phyloP scores from a whole-genome alignment of 2,113 vertebrate genomes.

The Aix galericulata region DNA sequence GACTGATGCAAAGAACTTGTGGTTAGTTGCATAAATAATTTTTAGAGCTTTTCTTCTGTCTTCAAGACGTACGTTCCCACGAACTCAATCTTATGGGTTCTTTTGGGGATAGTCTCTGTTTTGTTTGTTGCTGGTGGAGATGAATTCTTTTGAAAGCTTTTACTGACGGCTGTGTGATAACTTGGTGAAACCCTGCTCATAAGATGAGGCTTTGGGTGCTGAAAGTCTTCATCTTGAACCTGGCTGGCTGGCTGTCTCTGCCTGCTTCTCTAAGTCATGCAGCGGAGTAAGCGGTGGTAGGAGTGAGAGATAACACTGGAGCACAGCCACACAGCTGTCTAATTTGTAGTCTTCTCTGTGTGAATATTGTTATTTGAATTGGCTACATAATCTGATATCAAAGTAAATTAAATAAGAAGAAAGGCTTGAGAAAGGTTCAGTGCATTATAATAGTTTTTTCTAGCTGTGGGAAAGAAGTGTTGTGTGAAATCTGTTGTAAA shows the following conservation, averaged over 20 bases:
- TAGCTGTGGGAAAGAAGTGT: background rate
- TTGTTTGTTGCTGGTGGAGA: background rate
- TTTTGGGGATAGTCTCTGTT: background rate
- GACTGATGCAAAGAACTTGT: rapidly evolving
- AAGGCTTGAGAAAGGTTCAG: background rate
- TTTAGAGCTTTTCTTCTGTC: background rate
- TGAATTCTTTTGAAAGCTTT: background rate
- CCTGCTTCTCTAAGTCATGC: background rate
- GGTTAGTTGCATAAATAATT: background rate
- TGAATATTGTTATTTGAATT: background rate
- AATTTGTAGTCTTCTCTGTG: background rate
- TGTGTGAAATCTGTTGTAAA: background rate
- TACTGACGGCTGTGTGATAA: background rate
- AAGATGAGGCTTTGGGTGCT: background rate
- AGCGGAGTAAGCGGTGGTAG: background rate
- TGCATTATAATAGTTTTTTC: background rate
- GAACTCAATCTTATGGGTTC: background rate
- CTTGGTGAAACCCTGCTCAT: background rate
- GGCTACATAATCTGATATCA: background rate
- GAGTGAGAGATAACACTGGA: background rate
- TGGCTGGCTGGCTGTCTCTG: background rate
- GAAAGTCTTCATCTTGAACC: background rate
- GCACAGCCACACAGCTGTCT: background rate
- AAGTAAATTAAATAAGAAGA: background rate
- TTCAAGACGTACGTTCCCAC: too few species aligned